phyloP scores from a whole-genome alignment of 2,797 vertebrate species.

The Neosalanx taihuensis region DNA sequence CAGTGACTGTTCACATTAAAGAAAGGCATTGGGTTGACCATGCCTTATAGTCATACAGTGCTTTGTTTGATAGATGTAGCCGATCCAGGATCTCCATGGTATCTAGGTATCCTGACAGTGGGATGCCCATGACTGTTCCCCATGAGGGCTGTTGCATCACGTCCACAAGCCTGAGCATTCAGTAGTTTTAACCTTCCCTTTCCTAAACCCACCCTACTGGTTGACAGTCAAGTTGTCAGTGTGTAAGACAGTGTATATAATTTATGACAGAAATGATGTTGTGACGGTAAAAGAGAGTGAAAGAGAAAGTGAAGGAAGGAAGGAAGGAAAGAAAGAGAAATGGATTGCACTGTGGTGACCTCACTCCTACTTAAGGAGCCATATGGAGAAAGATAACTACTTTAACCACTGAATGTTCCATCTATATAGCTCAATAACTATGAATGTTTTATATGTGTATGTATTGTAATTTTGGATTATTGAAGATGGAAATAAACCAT shows the following conservation, averaged over 20 bases:
- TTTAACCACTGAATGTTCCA: conserved; percentile 38
- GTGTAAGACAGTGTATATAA: conserved; percentile 30
- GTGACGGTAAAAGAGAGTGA: too few relatives aligned
- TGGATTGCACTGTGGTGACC: conserved; percentile 35
- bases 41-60: background rate
- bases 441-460: conserved; percentile 69
- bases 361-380: conserved; percentile 46
- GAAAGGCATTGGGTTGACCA: background rate
- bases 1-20: background rate
- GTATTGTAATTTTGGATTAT: conserved; percentile 64
- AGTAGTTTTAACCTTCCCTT: background rate
- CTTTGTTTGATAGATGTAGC: background rate
- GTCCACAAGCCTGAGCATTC: background rate
- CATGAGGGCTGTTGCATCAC: background rate
- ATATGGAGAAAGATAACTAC: conserved; percentile 50
- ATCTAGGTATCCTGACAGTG: background rate
- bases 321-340: background rate
- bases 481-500: conserved; percentile 55
- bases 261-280: too few relatives aligned
- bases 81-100: background rate
- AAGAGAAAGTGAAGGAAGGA: background rate
- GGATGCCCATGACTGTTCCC: conserved; percentile 15
- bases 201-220: conserved; percentile 22
- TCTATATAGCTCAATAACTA: conserved; percentile 40
- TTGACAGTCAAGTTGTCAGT: conserved; percentile 36